Evolutionary conservation across 2,888 invertebrate species (phyloP).

Genomic region (Sinhomidia bicolor): DNA sequence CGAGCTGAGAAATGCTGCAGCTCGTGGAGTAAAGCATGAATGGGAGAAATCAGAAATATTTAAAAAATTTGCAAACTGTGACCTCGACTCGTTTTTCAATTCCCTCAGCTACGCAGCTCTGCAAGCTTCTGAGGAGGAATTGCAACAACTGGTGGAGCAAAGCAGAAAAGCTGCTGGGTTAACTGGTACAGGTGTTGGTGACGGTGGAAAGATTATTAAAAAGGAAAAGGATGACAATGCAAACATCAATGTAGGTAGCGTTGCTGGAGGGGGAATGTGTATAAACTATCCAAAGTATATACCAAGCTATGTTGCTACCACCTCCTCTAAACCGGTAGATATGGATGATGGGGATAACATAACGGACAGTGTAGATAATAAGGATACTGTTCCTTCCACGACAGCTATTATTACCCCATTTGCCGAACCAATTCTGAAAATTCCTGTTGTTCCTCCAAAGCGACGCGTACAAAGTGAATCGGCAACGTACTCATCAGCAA

Average conservation of each 20-base stretch:
- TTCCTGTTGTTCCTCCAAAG: slow-evolving; percentile 52
- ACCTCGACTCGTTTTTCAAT: slow-evolving; percentile 53
- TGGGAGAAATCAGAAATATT: slow-evolving; percentile 74
- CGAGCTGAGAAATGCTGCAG: slow-evolving; percentile 63
- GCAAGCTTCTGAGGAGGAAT: slow-evolving; percentile 35
- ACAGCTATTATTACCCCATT: neutral
- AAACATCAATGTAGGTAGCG: slow-evolving; percentile 23
- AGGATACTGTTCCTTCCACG: neutral
- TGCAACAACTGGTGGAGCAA: neutral
- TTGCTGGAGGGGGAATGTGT: no score
- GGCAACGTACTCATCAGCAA: slow-evolving; percentile 8
- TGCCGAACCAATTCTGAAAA: slow-evolving; percentile 60
- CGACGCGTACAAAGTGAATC: slow-evolving; percentile 46
- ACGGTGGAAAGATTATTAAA: neutral
- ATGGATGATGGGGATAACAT: neutral
- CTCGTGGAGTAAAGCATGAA: slow-evolving; percentile 71
- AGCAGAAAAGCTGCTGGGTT: no score
- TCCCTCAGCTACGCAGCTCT: slow-evolving; percentile 36
- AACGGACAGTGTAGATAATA: neutral
- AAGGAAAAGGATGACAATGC: neutral
- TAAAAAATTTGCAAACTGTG: slow-evolving; percentile 58
- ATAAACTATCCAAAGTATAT: slow-evolving; percentile 79
- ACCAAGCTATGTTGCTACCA: slow-evolving; percentile 72
- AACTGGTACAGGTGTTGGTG: no score
- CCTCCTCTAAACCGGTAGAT: neutral